These are phyloP conservation scores for Cryptomyrus ogoouensis DNA, from an alignment of 2,113 vertebrate species.

Conservation along the genomic window DNA sequence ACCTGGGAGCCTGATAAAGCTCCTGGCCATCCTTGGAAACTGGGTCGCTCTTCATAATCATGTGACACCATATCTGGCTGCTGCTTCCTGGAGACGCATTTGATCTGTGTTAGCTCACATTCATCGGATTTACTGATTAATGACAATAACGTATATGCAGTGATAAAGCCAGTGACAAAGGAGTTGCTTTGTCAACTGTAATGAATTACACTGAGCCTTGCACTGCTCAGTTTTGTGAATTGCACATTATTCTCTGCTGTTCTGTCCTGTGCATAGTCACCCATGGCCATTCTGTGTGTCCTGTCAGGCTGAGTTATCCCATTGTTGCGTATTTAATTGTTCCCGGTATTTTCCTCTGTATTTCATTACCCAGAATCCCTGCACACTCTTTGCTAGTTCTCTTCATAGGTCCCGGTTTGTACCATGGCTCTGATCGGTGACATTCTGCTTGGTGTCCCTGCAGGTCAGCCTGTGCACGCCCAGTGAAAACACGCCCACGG, in stretches of 20 bases:
- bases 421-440: slow-evolving; percentile 21
- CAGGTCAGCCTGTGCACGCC: slow-evolving; percentile 97
- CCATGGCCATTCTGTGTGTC: neutral
- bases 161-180: neutral
- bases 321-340: neutral
- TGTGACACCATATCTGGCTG: neutral
- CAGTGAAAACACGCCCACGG: slow-evolving; percentile 94
- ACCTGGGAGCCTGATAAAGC: neutral
- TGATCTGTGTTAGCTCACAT: neutral
- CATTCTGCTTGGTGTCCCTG: neutral
- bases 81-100: neutral
- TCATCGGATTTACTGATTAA: neutral
- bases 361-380: neutral
- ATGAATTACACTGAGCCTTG: neutral
- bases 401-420: neutral
- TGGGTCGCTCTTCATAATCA: neutral
- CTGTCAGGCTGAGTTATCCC: neutral
- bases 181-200: neutral
- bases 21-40: neutral
- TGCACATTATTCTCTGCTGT: neutral
- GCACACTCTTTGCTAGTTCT: neutral
- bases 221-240: neutral
- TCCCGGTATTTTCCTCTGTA: neutral
- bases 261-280: neutral
- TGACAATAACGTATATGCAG: neutral